These are phyloP conservation scores for Excalfactoria chinensis DNA, from an alignment of 2,113 vertebrate genomes.

Conservation along the genomic window DNA sequence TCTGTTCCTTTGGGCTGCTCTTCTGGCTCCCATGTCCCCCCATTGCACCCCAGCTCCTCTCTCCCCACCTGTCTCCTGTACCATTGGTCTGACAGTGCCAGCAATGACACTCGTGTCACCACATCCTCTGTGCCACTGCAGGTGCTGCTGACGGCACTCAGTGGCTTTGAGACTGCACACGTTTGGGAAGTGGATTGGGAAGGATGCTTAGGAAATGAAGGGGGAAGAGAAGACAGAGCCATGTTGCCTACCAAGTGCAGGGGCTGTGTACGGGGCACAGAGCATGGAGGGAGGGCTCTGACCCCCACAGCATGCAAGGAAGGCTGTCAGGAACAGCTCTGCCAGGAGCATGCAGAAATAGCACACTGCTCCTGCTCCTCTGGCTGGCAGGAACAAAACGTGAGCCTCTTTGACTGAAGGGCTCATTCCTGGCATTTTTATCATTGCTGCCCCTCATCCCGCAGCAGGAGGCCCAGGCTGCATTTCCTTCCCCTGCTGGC, in stretches of 20 bases:
- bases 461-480: background rate
- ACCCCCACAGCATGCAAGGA: accelerated
- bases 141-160: background rate
- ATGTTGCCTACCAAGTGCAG: accelerated
- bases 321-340: background rate
- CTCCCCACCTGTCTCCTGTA: no score
- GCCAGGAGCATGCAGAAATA: background rate
- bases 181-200: background rate
- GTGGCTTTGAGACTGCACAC: background rate
- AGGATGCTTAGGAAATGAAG: background rate
- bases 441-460: background rate
- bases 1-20: accelerated
- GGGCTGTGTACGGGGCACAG: accelerated
- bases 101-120: background rate
- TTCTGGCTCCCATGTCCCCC: accelerated
- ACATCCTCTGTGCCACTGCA: background rate
- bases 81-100: background rate
- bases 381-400: background rate
- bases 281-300: background rate
- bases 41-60: accelerated
- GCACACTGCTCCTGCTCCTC: background rate
- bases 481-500: background rate
- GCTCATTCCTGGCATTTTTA: background rate
- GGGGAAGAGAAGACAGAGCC: accelerated
- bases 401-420: accelerated